Conservation (phyloP, 2,797 vertebrate species). For the Sebastiscus tertius region DNA sequence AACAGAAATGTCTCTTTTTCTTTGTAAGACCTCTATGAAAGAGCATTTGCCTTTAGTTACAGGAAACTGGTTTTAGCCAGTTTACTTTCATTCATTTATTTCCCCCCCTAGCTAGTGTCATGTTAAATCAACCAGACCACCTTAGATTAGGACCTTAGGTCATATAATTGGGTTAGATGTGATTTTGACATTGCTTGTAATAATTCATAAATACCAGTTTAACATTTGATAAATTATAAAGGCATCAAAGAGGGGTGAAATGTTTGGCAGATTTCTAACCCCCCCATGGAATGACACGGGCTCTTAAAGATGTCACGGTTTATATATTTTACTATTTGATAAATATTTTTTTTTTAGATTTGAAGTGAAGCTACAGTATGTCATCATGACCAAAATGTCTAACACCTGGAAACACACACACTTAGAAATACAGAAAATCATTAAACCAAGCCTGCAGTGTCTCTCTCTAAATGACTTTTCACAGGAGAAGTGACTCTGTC, state of each 20-base stretch:
- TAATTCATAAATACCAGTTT: constrained; percentile 2
- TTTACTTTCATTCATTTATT: constrained; percentile 14
- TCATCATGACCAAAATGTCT: constrained; percentile 15
- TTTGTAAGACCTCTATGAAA: constrained; percentile 15
- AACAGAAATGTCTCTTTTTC: constrained; percentile 1
- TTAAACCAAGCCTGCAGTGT: not conserved
- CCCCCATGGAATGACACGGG: not conserved
- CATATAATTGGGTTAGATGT: constrained; percentile 1
- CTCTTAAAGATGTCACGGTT: constrained; percentile 1
- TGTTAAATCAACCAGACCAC: constrained; percentile 14
- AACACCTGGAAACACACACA: constrained; percentile 10
- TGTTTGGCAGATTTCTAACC: constrained; percentile 3
- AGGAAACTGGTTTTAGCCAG: constrained; percentile 23
- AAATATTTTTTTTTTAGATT: not conserved
- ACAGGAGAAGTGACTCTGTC: constrained; percentile 35
- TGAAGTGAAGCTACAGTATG: not conserved
- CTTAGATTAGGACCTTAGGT: constrained; percentile 15
- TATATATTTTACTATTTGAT: not conserved
- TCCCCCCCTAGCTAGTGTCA: constrained; percentile 3
- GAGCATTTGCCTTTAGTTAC: constrained; percentile 21
- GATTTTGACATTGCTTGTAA: constrained; percentile 24
- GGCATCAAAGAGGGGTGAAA: not conserved
- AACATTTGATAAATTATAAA: constrained; percentile 18
- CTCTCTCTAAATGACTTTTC: constrained; percentile 34
- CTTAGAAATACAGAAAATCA: constrained; percentile 9